Evolutionary conservation across 2,113 vertebrate genomes (phyloP).

Genomic region (Phylloscopus whistleri): DNA sequence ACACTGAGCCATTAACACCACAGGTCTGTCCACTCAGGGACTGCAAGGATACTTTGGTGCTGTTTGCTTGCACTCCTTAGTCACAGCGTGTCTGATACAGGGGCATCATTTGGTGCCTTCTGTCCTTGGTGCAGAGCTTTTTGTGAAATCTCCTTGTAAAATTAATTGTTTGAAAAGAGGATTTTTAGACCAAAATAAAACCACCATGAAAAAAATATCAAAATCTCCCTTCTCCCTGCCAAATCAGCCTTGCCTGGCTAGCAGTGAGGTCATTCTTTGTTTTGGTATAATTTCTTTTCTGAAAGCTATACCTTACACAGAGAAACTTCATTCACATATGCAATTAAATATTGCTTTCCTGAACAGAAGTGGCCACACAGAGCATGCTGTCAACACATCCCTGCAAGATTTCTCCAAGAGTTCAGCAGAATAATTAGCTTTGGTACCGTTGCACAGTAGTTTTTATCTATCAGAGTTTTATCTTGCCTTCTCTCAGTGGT

Average conservation of each 20-base stretch:
- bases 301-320: background rate
- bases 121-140: background rate
- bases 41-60: background rate
- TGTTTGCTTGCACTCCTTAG: background rate
- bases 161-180: background rate
- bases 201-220: background rate
- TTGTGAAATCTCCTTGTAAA: background rate
- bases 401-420: slow-evolving; percentile 65
- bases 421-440: slow-evolving; percentile 71
- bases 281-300: background rate
- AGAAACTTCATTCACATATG: slow-evolving; percentile 26
- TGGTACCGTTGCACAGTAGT: slow-evolving; percentile 52
- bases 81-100: background rate
- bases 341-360: slow-evolving; percentile 59
- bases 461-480: slow-evolving; percentile 63
- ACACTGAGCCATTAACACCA: background rate
- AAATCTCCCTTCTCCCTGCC: background rate
- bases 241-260: background rate
- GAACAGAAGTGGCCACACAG: slow-evolving; percentile 40
- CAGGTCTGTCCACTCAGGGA: background rate
- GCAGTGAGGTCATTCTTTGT: background rate
- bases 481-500: slow-evolving; percentile 65
- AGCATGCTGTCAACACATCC: slow-evolving; percentile 56
- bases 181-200: background rate
- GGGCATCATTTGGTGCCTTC: background rate